Base-by-base conservation (phyloP, 1,140 invertebrate genomes). In the Trachelipus rathkii region DNA sequence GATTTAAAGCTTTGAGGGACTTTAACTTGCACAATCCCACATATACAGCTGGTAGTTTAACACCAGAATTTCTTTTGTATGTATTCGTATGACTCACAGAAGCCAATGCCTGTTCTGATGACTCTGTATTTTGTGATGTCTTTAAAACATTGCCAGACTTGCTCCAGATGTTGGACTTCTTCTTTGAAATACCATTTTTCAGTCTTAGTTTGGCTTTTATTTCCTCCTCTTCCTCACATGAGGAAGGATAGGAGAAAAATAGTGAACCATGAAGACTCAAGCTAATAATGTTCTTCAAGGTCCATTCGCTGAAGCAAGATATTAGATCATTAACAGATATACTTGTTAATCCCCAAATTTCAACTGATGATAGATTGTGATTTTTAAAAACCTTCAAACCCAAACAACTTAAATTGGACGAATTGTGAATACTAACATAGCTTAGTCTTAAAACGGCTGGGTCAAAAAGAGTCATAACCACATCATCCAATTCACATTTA, bases 301-400 rank as follows among this genome's bases (percentile, higher is more conserved):
- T 91, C 91, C 91, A 92, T 80, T 92, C 90, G 73, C 89, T 89
- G 68, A 92, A 86, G 85, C 90, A 92, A 74, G 88, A 88, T 82
- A 91, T 89, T 13, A 91, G 83, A 82, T 91, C 90, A 83, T 90
- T 89, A 24, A 91, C 88, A 67, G 89, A 87, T 8, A 90, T 87
- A 81, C 88, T 88, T 0, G 77, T 60, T 60, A 91, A 84, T 50
- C 88, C 87, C 78, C 87, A 88, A 60, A 89, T 89, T 84, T 91
- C 89, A 77, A 93, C 79, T 53, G 86, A 84, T 19, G 83, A 84
- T 43, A 87, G 84, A 72, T 91, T 90, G 83, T 93, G 91, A 74
- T 88, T 85, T 77, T 87, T 88, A 43, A 93, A 84, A 50, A 90
- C 86, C 80, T 88, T 86, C 68, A 93, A 84, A 10, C 91, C 91